phyloP scores from a whole-genome alignment of 2,888 invertebrate genomes.

The Teleogryllus oceanicus region DNA sequence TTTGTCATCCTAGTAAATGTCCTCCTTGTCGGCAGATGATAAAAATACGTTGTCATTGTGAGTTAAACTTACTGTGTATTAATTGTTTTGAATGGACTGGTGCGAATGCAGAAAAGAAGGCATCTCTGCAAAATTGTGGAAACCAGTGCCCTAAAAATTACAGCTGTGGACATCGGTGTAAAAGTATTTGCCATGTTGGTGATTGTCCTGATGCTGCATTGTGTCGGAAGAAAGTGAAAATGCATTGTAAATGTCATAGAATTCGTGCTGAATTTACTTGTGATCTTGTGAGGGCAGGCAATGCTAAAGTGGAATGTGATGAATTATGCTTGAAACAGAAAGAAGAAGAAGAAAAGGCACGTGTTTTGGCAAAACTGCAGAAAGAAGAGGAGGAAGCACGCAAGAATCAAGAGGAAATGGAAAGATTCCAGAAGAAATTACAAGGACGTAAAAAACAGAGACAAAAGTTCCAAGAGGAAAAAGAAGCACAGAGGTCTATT shows the following conservation, averaged over 20 bases:
- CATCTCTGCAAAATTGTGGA: slow-evolving; percentile 59
- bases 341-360: slow-evolving; percentile 49
- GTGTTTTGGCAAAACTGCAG: slow-evolving; percentile 52
- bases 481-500: slow-evolving; percentile 44
- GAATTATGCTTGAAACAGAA: slow-evolving; percentile 59
- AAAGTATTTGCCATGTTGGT: slow-evolving; percentile 69
- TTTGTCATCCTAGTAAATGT: slow-evolving; percentile 73
- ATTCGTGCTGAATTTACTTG: slow-evolving; percentile 71
- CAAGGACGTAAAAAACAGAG: slow-evolving; percentile 60
- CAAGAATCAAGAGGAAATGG: slow-evolving; percentile 67
- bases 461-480: slow-evolving; percentile 49
- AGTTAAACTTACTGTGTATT: slow-evolving; percentile 69
- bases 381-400: slow-evolving; percentile 62
- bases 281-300: slow-evolving; percentile 49
- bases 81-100: slow-evolving; percentile 66
- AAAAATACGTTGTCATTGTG: slow-evolving; percentile 76
- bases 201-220: slow-evolving; percentile 61
- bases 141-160: slow-evolving; percentile 83
- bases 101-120: slow-evolving; percentile 47
- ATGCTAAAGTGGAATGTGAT: slow-evolving; percentile 59
- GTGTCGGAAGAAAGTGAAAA: slow-evolving; percentile 76
- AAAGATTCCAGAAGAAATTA: slow-evolving; percentile 73
- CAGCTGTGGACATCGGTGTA: slow-evolving; percentile 80
- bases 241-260: slow-evolving; percentile 74
- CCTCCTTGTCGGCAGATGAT: slow-evolving; percentile 69